Percentiles rank a stretch among this genome's conserved stretches.
Conservation (phyloP, 2,797 vertebrate species). For the Coendou prehensilis region DNA sequence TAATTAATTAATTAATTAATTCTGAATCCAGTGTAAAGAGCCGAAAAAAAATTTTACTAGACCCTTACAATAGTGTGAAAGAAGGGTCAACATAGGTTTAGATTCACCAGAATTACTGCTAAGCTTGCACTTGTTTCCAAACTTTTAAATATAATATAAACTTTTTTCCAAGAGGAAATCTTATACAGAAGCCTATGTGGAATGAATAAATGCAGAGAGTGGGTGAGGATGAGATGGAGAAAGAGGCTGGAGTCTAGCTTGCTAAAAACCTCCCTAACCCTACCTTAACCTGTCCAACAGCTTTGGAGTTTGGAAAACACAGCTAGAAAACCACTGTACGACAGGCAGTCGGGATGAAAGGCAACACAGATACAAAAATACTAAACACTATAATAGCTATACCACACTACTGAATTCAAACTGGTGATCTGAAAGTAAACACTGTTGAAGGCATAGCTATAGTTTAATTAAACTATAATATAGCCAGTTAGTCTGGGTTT, state of each 20-base stretch:
- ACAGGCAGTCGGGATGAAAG: background rate
- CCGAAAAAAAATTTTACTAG: background rate
- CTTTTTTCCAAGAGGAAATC: background rate
- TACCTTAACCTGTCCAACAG: background rate
- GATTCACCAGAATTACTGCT: background rate
- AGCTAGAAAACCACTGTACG: background rate
- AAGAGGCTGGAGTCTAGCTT: background rate
- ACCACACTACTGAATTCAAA: background rate
- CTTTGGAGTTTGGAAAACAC: background rate
- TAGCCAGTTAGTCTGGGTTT: background rate
- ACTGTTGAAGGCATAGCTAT: background rate
- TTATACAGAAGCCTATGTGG: background rate
- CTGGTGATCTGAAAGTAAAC: background rate
- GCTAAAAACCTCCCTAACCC: background rate
- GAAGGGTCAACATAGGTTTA: background rate
- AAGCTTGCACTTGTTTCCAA: background rate
- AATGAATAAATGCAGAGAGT: background rate
- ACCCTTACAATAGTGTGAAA: background rate
- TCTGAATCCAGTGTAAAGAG: background rate
- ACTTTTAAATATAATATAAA: background rate
- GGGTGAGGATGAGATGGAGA: background rate
- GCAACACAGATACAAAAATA: background rate
- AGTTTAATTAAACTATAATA: conserved; percentile 2
- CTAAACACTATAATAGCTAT: background rate
- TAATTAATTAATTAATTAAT: too few relatives aligned